phyloP scores from a whole-genome alignment of 2,888 invertebrate species.

The Lasiommata megera region DNA sequence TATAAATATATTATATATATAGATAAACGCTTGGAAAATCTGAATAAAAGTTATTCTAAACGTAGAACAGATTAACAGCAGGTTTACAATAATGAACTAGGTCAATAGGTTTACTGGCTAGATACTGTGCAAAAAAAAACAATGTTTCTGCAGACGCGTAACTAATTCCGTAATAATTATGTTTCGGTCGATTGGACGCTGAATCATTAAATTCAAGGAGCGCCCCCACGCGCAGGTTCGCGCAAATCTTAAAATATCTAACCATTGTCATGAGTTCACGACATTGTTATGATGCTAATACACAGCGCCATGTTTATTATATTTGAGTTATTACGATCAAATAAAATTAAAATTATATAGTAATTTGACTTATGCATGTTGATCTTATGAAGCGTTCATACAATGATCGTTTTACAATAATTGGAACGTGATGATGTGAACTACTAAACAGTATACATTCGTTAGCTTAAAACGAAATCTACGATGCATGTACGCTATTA shows the following conservation, averaged over 20 bases:
- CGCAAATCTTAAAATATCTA: constrained; percentile 13
- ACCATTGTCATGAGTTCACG: constrained; percentile 11
- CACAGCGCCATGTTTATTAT: background rate
- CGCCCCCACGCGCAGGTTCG: constrained; percentile 8
- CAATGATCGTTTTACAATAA: too few relatives aligned
- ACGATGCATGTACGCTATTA: too few relatives aligned
- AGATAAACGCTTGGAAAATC: too few relatives aligned
- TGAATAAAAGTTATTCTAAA: too few relatives aligned
- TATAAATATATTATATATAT: too few relatives aligned
- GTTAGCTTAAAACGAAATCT: too few relatives aligned
- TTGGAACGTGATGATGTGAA: too few relatives aligned
- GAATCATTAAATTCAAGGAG: constrained; percentile 40
- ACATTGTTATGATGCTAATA: background rate
- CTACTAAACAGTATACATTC: too few relatives aligned
- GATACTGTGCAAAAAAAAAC: constrained; percentile 6
- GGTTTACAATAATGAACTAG: constrained; percentile 12
- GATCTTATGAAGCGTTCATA: too few relatives aligned
- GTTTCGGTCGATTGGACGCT: constrained; percentile 39
- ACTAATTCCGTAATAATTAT: constrained; percentile 28
- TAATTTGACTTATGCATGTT: too few relatives aligned
- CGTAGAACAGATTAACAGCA: background rate
- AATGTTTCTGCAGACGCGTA: constrained; percentile 22
- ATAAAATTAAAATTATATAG: too few relatives aligned
- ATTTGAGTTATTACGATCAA: too few relatives aligned
- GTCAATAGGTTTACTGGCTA: constrained; percentile 21